A percentile compares a stretch with the other conserved stretches of the same genome.
Conservation (phyloP, 2,888 invertebrate genomes). For the Ischnus inquisitorius region DNA sequence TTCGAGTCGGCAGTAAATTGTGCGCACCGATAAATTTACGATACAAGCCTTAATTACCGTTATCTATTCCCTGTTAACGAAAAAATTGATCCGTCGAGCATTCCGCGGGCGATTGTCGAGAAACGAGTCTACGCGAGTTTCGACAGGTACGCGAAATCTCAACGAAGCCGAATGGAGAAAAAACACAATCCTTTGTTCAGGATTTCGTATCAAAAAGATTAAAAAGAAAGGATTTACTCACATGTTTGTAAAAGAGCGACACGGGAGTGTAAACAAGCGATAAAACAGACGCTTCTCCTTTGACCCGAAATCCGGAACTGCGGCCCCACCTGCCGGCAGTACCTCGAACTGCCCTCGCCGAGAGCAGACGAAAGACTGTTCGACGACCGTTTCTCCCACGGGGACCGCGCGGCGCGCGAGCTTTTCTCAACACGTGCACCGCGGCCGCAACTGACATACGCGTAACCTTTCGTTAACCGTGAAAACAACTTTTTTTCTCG, state of each 20-base stretch:
- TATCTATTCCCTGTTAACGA: conserved; percentile 15
- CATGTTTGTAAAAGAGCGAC: no score
- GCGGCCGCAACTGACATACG: conserved; percentile 37
- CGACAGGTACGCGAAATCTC: not conserved
- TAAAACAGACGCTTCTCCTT: no score
- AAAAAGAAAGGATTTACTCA: no score
- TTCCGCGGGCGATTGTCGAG: not conserved
- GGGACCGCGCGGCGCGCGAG: not conserved
- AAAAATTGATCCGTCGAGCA: not conserved
- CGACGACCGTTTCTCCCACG: not conserved
- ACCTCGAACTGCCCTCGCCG: not conserved
- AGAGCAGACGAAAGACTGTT: conserved; percentile 29
- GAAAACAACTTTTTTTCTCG: conserved; percentile 18
- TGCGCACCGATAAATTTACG: conserved; percentile 21
- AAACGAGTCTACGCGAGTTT: not conserved
- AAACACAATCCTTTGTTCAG: no score
- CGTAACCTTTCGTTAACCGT: conserved; percentile 36
- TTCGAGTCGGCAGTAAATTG: conserved; percentile 39
- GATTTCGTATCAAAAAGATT: no score
- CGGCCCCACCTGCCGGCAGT: conserved; percentile 21
- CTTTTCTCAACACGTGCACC: conserved; percentile 54
- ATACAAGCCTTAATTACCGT: conserved; percentile 16
- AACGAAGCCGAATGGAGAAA: no score
- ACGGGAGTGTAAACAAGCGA: no score
- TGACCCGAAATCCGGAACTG: not conserved